Base-by-base conservation (phyloP, 92 coral and sea anemone genomes). In the Porites divaricata region DNA sequence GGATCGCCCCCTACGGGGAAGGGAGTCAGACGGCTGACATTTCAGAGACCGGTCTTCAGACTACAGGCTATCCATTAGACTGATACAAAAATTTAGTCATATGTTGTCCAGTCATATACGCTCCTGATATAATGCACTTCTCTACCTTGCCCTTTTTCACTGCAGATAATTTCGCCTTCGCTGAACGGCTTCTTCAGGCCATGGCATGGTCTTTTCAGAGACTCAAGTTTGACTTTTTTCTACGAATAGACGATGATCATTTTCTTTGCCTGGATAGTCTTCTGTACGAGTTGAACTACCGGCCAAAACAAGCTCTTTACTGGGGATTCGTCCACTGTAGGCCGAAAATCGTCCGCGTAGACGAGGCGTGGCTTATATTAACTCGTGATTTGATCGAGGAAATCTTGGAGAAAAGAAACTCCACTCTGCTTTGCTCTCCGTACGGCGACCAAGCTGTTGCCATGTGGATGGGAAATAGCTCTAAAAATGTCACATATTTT, bases 381-480 rank as follows among this genome's bases (percentile, higher is more conserved):
- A 93, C 97, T 58, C 71, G 67, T 59, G 98, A 95, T 53, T 80
- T 97, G 68, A 86, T 95, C 45, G 69, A 73, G 15, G 99, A 97
- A 76, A 89, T 97, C 63, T 67, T 97, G 70, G 82, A 70, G 6
- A 81, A 84, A 41, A 76, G 93, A 71, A 89, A 97, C 80, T 75
- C 87, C 28, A 87, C 95, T 8, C 90, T 97, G 1, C 63, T 85
- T 1, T 97, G 99, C 70, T 91, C 88, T 19, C 99, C 99, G 6
- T 93, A 95, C 51, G 99, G 98, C 11, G 99, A 97, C 74, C 99
- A 97, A 59, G 98, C 98, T 1, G 97, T 93, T 16, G 98, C 98
- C 1, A 67, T 97, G 74, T 97, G 99, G 98, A 83, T 97, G 61
- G 95, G 83, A 51, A 84, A 80, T 1, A 95, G 98, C 81, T 26